Evolutionary conservation across 2,113 vertebrate species (phyloP), one percentile per base, ranked within the genome.

Genomic region (Columba livia): DNA sequence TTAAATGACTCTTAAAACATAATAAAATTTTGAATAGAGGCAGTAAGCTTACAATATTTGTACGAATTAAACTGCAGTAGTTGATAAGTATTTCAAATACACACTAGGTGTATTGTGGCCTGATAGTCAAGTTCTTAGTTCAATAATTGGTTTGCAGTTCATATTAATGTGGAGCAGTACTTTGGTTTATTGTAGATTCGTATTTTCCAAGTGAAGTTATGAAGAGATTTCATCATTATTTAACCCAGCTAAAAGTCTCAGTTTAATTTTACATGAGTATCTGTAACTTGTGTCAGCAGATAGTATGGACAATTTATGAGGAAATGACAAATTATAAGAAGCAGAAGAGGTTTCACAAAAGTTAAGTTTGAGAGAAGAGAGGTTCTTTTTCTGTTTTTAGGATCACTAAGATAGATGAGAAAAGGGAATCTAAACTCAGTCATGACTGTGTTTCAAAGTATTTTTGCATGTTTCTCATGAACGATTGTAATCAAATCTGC

Each of bases 231-330:
- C 40, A 6, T 90, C 86, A 94, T 90, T 94, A 78, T 91, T 94
- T 93, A 91, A 62, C 31, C 14, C 18, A 36, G 23, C 67, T 80
- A 47, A 71, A 94, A 48, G 7, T 93, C 38, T 71, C 54, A 19
- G 50, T 89, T 95, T 88, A 64, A 69, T 90, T 97, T 89, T 93
- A 23, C 65, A 80, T 72, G 54, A 17, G 6, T 38, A 50, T 79
- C 51, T 77, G 38, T 69, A 79, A 89, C 36, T 77, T 93, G 73
- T 88, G 92, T 94, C 56, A 64, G 32, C 26, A 50, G 48, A 72
- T 51, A 93, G n/a, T 93, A 56, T 74, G 64, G 51, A 94, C 64
- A 57, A 83, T 94, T 79, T 79, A 56, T 29, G 10, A 71, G 32
- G 64, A 48, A 90, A 56, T 80, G 16, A 91, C 15, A 83, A 85